Base-by-base conservation (phyloP, 2,797 vertebrate genomes). In the Streptopelia turtur region DNA sequence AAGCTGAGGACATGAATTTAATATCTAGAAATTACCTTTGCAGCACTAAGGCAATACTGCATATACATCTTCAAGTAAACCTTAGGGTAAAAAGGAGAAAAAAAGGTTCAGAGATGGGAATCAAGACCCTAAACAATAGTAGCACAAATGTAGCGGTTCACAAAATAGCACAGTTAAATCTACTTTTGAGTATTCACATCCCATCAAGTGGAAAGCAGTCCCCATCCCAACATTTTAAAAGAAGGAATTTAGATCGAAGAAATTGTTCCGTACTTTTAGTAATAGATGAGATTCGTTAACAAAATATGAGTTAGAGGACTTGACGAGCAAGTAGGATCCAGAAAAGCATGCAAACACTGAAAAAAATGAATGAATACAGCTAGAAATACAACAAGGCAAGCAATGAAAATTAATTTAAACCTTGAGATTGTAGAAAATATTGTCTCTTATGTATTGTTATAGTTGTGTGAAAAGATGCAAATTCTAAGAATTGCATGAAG, bases 361-460 rank as follows among this genome's bases (percentile, higher is more conserved):
- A 66, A 74, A 14, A 75, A 69, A 66, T 16, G 5, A 76, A 52
- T 77, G 10, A 82, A 70, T 56, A 31, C 15, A 60, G 12, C 45
- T 88, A 71, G 39, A 87, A 91, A 82, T 66, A 28, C 30, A 57
- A 30, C 31, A 80, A 61, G 13, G 8, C 39, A 81, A 86, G 22
- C 10, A 56, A 4, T 87, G 66, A 79, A 89, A 93, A 88, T n/a
- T 60, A 87, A 55, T 75, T 90, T 94, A 60, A 91, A 89, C 68
- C 70, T 88, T 80, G 39, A 87, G 33, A 47, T 5, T 82, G 63
- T n/a, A 77, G 53, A 75, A 90, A 53, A 71, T 22, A 6, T 39
- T 23, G 16, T 37, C 21, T 22, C 5, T 39, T 71, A 28, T 13
- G 17, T 61, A 17, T 55, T 45, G 35, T 43, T 75, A 16, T 33